Evolutionary conservation across 1,140 invertebrate genomes (phyloP), one percentile per base, ranked within the genome.

Genomic region (Trichonephila clavata): DNA sequence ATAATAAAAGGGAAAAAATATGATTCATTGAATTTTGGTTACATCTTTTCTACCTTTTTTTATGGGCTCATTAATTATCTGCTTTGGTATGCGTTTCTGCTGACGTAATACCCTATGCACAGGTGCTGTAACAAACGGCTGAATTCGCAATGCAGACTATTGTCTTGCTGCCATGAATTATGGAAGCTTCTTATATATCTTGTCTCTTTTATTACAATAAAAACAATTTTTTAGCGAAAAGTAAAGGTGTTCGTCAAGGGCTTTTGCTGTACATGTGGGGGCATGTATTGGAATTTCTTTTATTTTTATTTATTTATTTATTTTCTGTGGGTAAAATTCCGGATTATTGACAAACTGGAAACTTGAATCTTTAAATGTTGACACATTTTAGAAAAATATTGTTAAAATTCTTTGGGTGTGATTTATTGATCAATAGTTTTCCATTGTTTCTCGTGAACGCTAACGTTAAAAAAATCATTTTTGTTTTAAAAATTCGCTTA

Each of bases 131-230:
- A 16, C 24, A 24, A 60, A 59, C 14, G 50, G 24, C 50, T 27
- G 83, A 59, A 84, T 84, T 59, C 27, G 50, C 43, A 59, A 59
- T 60, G 50, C 57, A 84, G 20, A 24, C n/a, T 50, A 84, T 84
- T 84, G 83, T 84, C 59, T 84, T 24, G 0, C n/a, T 84, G 8
- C 57, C 13, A 84, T 84, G 83, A 84, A 84, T 84, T 59, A 84
- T 60, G 43, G 83, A 84, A 60, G 14, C 13, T 57, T 60, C 32
- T 84, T 84, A 20, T 60, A 21, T 21, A 77, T 27, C 27, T 32
- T 77, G 71, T 39, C 14, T 77, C 27, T 77, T n/a, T 24, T 32
- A 77, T 77, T 18, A 10, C 32, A 77, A 77, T 77, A 77, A 39
- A 77, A 63, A 63, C 14, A 32, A 18, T 39, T 68, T 71, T 65